Base-by-base conservation (phyloP, 2,888 invertebrate genomes). In the Rhabditoides inermis region DNA sequence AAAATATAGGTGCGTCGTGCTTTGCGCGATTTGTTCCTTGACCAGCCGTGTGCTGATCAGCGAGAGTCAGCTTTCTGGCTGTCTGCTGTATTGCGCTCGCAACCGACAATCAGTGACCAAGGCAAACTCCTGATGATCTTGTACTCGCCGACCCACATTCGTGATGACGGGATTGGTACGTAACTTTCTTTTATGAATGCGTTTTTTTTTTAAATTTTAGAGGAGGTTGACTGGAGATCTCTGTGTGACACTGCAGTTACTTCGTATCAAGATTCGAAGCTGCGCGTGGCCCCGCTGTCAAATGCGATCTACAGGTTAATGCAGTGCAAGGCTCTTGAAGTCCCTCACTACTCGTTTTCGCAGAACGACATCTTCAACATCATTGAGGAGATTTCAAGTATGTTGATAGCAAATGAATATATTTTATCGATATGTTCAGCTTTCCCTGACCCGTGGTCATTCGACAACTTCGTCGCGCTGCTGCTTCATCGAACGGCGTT, bases 401-500 rank as follows among this genome's bases (percentile, higher is more conserved):
- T 15, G 52, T 28, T 46, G 10, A 6, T 46, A 4, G 10, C 10
- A 15, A 12, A 32, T 30, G 7, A 6, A 20, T 7, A 10, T 46
- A 15, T 15, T 18, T 12, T 40, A 12, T 10, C 20, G 22, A 27
- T 27, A 18, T 7, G 48, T 44, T n/a, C 28, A 61, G 61, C 56
- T n/a, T 56, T 54, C 26, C 61, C 61, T 5, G 61, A 60, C 22
- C 53, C 57, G 10, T 61, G 61, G 61, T 28, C 56, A 7, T 41
- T 60, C 41, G 60, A 61, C 51, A 61, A 61, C 46, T 54, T 61
- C 32, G 56, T 55, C 15, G 51, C 49, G n/a, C 25, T 61, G 41
- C 42, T 57, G 25, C 30, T 55, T 12, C 39, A 51, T 18, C 18
- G 41, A 15, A 45, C 49, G 2, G 22, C 18, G 3, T 10, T 60